Base-by-base conservation (phyloP, 2,888 invertebrate genomes). In the Congeria kusceri region DNA sequence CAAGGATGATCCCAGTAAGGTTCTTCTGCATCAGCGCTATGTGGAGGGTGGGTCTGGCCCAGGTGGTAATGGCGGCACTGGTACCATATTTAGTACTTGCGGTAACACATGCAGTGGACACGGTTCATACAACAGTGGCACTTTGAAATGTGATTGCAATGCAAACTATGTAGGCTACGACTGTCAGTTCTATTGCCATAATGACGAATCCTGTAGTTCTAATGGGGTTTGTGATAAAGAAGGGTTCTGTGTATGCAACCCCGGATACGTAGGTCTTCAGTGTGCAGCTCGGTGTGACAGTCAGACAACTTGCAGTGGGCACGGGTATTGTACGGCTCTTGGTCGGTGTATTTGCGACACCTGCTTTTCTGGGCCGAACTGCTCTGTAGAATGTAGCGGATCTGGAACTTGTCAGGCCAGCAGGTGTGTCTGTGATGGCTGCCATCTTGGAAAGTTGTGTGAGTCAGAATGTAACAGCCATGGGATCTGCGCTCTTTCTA, bases 271-370 rank as follows among this genome's bases (percentile, higher is more conserved):
- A n/a, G 90, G 90, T 5, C 77, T 79, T 18, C 80, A 80, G 18
- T 90, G 90, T 70, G 87, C 87, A 29, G 81, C 83, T 47, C 64
- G 69, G 27, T 90, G 90, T 65, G 71, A 83, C 73, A 64, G 75
- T 7, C 57, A 77, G 25, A 69, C 70, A 3, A 74, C 82, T 20
- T 90, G 89, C 67, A 85, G 73, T 70, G 86, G 86, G 1, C 78
- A 88, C 68, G 90, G 90, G 15, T 57, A 73, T 3, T 90, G 90
- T 74, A 85, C 86, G 18, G 68, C 78, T 3, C 84, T 80, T 70
- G 90, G 90, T 7, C 23, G 49, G 18, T 90, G 90, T 79, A 75
- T 87, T 1, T 90, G 90, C 73, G 84, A 90, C 63, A 70, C 88
- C 9, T 90, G 90, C 69, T 88, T 75, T 83, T 87, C 86, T 61